phyloP scores from a whole-genome alignment of 2,113 vertebrate genomes.

The Nibea albiflora region DNA sequence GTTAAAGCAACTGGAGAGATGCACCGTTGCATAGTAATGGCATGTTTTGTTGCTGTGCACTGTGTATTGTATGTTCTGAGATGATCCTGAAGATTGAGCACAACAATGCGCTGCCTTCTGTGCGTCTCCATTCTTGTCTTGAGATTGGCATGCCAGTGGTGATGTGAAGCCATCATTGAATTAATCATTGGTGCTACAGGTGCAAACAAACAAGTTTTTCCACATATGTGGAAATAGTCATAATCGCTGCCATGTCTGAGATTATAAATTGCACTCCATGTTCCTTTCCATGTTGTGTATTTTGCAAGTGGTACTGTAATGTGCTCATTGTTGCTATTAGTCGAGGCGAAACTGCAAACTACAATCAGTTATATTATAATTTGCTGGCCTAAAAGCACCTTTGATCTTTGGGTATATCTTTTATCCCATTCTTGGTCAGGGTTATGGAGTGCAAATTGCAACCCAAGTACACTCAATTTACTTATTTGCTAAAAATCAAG shows the following conservation, averaged over 20 bases:
- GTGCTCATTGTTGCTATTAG: conserved; percentile 14
- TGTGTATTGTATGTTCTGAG: not conserved
- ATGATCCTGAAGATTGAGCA: not conserved
- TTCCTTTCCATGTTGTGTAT: not conserved
- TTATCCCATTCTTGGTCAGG: conserved; percentile 2
- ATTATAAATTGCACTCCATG: not conserved
- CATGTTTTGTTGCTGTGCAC: not conserved
- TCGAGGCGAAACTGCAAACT: conserved; percentile 13
- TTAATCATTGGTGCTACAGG: not conserved
- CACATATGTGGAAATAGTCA: not conserved
- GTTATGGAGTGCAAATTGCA: not conserved
- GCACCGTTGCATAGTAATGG: not conserved
- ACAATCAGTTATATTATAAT: not conserved
- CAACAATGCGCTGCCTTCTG: not conserved
- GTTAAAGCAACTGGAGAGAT: not conserved
- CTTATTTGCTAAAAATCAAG: not conserved
- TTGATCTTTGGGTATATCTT: conserved; percentile 1
- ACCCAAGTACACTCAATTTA: not conserved
- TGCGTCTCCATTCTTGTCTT: not conserved
- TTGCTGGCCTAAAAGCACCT: not conserved
- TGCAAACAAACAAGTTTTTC: too few species aligned
- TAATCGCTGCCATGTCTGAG: not conserved
- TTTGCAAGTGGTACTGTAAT: conserved; percentile 1
- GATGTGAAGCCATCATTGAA: too few species aligned
- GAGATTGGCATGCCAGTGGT: not conserved